phyloP scores from a whole-genome alignment of 2,888 invertebrate genomes.

The Parnassius apollo region DNA sequence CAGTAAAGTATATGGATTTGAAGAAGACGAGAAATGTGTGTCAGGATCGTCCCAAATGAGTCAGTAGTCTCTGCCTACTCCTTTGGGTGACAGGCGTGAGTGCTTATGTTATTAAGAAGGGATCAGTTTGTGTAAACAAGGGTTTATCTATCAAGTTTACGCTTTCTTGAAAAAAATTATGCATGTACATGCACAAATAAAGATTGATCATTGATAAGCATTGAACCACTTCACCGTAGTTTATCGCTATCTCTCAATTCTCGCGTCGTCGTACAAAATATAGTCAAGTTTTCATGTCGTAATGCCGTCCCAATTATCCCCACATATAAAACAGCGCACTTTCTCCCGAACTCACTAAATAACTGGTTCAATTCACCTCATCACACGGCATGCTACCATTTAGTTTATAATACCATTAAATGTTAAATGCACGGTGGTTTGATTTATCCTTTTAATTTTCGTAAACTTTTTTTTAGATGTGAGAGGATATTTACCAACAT shows the following conservation, averaged over 20 bases:
- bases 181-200: neutral
- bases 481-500: no score
- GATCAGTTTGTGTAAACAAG: no score
- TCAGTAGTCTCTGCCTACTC: no score
- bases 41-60: no score
- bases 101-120: no score
- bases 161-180: no score
- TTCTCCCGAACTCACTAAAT: constrained; percentile 45
- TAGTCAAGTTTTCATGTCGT: constrained; percentile 35
- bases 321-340: constrained; percentile 50
- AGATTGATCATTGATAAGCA: neutral
- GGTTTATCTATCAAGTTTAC: no score
- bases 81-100: no score
- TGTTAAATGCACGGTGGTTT: constrained; percentile 12
- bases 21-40: no score
- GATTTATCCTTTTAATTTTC: constrained; percentile 10
- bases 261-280: constrained; percentile 7
- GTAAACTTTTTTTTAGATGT: constrained; percentile 1
- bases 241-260: constrained; percentile 10
- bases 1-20: no score
- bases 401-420: constrained; percentile 26
- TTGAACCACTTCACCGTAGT: neutral
- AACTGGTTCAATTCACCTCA: constrained; percentile 38
- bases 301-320: constrained; percentile 50
- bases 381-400: constrained; percentile 35